Conservation (phyloP, 2,113 vertebrate genomes). For the Odocoileus virginianus region DNA sequence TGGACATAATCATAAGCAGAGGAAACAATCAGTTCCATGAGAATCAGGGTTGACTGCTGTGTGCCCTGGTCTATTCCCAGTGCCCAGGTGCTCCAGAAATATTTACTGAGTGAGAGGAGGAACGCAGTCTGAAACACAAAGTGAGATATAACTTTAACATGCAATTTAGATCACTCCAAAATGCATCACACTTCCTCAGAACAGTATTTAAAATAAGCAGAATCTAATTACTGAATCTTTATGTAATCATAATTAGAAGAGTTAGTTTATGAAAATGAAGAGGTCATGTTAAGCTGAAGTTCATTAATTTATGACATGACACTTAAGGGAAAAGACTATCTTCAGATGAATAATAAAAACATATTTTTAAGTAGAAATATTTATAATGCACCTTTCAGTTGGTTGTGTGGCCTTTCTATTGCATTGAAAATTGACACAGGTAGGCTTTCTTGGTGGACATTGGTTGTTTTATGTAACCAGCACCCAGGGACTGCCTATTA, state of each 20-base stretch:
- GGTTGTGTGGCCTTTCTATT: neutral
- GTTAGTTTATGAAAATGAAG: neutral
- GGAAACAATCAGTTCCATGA: neutral
- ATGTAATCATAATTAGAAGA: neutral
- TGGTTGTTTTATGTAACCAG: neutral
- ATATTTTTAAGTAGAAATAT: neutral
- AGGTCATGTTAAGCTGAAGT: neutral
- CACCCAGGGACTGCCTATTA: neutral
- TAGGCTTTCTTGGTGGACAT: neutral
- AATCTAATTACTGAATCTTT: neutral
- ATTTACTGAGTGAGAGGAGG: neutral
- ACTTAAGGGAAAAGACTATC: neutral
- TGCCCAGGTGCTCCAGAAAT: neutral
- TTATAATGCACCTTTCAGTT: neutral
- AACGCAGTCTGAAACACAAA: neutral
- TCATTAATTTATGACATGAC: neutral
- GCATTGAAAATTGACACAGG: neutral
- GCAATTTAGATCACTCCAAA: neutral
- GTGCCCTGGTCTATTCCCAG: neutral
- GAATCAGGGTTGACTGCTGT: neutral
- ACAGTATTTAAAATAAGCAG: neutral
- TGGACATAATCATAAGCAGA: neutral
- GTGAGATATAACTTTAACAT: neutral
- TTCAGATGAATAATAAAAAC: neutral
- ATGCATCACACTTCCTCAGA: neutral